Evolutionary conservation across 1,140 invertebrate species (phyloP), one percentile per base, ranked within the genome.

Genomic region (Euglossa dilemma): DNA sequence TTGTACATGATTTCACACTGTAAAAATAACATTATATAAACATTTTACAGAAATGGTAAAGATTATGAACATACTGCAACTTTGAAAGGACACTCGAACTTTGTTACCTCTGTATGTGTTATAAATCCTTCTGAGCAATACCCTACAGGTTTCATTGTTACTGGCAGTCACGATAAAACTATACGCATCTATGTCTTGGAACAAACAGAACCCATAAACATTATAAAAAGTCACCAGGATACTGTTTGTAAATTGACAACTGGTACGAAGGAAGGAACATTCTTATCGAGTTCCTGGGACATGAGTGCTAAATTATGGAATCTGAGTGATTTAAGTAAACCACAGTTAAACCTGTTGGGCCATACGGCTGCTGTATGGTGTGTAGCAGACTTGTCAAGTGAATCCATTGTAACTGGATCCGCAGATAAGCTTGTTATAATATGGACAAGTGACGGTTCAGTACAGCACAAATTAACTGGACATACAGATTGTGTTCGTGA

Each of bases 291-390:
- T 63, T 99, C 98, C 18, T 99, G 98, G 98, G 98, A 99, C 92
- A 95, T 95, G 85, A 98, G 97, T 20, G 98, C 97, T 0, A 96
- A 96, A 90, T 94, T 98, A 28, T 99, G 98, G 98, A 95, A 95
- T 69, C 80, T 97, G 16, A 90, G 92, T 64, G 94, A 95, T 84
- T 92, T 95, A 3, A 92, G 94, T 54, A 92, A 95, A 50, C 91
- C 93, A 43, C 89, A 95, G 1, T 89, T 96, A 54, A 96, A 96
- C 4, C 94, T 98, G 4, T 94, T 94, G 87, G 98, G 97, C 11
- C 98, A 99, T 91, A 94, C 96, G 85, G 97, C 97, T 43, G 98
- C 98, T 45, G 97, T 99, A 20, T 99, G 99, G 99, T 96, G 96
- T 63, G 96, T 98, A 0, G 95, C 97, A 43, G 96, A 96, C 76